Percentiles rank a stretch among this genome's conserved stretches.
Conservation (phyloP, 2,888 invertebrate species). For the Dryomyza anilis region DNA sequence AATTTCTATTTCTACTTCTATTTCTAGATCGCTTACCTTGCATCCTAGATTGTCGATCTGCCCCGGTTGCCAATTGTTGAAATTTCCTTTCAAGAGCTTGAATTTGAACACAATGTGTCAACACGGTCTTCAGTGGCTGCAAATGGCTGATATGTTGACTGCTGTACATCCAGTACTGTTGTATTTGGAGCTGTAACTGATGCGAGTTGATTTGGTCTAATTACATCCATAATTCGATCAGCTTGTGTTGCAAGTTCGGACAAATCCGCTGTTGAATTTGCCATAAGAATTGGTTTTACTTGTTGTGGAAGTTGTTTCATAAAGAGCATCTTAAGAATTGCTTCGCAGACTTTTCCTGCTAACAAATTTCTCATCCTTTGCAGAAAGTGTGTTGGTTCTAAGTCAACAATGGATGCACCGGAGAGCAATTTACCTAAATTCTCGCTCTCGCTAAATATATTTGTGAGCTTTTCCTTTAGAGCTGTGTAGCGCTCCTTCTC, state of each 20-base stretch:
- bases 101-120: neutral
- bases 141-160: neutral
- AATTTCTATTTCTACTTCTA: neutral
- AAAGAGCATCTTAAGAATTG: no score
- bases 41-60: neutral
- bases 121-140: neutral
- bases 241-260: neutral
- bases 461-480: no score
- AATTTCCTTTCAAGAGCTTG: neutral
- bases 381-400: no score
- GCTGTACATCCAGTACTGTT: neutral
- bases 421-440: no score
- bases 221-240: neutral
- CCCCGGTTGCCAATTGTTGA: neutral
- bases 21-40: neutral
- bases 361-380: no score
- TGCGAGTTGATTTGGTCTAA: neutral
- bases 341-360: no score
- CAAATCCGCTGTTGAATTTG: neutral
- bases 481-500: neutral
- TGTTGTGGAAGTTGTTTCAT: no score
- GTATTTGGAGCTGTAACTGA: neutral
- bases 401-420: no score
- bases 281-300: no score
- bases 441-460: no score